A percentile compares a stretch with the other conserved stretches of the same genome.
These are phyloP conservation scores for Circaetus cinerascens DNA, from an alignment of 2,113 vertebrate species.

Conservation along the genomic window DNA sequence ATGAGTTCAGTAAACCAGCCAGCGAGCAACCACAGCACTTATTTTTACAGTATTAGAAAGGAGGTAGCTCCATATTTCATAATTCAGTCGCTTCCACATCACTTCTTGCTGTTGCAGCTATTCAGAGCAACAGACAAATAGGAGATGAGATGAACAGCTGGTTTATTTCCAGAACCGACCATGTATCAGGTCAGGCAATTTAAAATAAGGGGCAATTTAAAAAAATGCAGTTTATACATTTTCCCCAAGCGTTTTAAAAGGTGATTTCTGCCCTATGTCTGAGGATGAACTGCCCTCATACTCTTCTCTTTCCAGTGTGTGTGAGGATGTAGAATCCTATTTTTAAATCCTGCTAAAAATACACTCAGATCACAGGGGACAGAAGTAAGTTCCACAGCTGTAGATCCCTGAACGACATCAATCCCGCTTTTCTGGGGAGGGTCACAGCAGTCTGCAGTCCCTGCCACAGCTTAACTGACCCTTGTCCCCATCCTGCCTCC, in stretches of 20 bases:
- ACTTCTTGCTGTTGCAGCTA: neutral
- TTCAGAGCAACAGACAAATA: neutral
- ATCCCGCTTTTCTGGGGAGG: neutral
- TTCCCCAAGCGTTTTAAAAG: neutral
- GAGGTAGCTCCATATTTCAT: neutral
- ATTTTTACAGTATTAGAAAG: neutral
- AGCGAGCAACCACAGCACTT: neutral
- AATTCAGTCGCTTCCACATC: neutral
- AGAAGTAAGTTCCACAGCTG: neutral
- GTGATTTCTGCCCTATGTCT: neutral
- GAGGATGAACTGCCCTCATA: neutral
- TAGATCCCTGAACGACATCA: neutral
- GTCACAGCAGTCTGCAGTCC: neutral
- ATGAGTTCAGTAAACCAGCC: neutral
- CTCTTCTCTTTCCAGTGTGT: neutral
- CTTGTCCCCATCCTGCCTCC: neutral
- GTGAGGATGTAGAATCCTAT: neutral
- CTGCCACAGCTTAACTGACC: neutral
- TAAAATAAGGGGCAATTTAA: neutral
- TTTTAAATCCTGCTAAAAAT: conserved; percentile 45
- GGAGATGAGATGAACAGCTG: neutral
- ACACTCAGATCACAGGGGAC: neutral
- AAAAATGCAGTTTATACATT: neutral
- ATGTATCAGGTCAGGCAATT: neutral
- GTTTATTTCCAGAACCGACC: neutral